A percentile compares a stretch with the other conserved stretches of the same genome.
Evolutionary conservation across 2,797 vertebrate species (phyloP).

Genomic region (Poeciliopsis paucimaculata): DNA sequence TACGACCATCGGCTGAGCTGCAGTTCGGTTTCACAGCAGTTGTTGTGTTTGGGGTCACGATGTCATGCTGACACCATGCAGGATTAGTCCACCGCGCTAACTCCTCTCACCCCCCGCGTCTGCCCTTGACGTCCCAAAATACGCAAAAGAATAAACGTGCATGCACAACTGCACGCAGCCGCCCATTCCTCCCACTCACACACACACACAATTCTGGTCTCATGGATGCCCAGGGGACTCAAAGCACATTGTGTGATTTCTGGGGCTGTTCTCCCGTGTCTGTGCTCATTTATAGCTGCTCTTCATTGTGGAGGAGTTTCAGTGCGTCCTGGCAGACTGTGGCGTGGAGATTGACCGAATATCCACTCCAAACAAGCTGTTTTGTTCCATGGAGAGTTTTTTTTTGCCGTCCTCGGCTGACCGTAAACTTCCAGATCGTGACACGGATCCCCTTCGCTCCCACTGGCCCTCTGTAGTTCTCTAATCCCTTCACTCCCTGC

Average conservation of each 20-base stretch:
- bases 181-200: background rate
- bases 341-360: conserved; percentile 50
- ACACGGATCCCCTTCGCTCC: conserved; percentile 78
- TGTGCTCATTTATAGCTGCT: conserved; percentile 87
- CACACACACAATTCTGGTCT: conserved; percentile 49
- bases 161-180: conserved; percentile 21
- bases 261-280: conserved; percentile 86
- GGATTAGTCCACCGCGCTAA: conserved; percentile 70
- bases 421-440: conserved; percentile 82
- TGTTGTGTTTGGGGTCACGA: conserved; percentile 54
- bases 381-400: conserved; percentile 81
- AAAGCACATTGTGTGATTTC: conserved; percentile 85
- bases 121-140: conserved; percentile 84
- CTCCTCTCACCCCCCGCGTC: conserved; percentile 77
- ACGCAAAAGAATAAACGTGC: conserved; percentile 76
- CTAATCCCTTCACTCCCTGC: conserved; percentile 59
- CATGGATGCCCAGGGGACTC: conserved; percentile 71
- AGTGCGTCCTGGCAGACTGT: conserved; percentile 74
- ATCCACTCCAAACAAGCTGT: conserved; percentile 72
- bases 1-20: background rate
- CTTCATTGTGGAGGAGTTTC: conserved; percentile 84
- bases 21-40: conserved; percentile 51
- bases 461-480: conserved; percentile 70
- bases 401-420: conserved; percentile 81
- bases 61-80: conserved; percentile 58